Percentiles rank a stretch among this genome's conserved stretches.
phyloP scores from a whole-genome alignment of 2,797 vertebrate species.

The Sebastiscus tertius region DNA sequence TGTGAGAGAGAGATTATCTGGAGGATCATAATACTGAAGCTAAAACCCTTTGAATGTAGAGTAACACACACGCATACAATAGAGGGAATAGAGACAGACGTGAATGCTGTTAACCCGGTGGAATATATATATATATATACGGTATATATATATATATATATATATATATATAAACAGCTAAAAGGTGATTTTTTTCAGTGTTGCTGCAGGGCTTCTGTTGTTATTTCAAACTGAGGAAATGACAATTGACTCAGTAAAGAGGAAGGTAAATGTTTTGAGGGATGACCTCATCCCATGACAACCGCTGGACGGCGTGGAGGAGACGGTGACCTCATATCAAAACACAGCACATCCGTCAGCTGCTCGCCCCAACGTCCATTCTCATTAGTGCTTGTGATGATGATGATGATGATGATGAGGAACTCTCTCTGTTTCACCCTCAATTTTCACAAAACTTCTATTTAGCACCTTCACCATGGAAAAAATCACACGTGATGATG shows the following conservation, averaged over 20 bases:
- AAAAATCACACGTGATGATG: no score
- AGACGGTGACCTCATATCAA: slow-evolving; percentile 36
- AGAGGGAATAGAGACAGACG: no score
- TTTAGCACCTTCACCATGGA: rapidly evolving
- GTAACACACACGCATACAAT: slow-evolving; percentile 1
- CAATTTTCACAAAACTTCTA: no score
- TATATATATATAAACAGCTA: not conserved
- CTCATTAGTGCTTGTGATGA: not conserved
- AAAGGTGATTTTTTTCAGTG: no score
- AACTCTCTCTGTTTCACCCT: no score
- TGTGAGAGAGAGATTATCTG: slow-evolving; percentile 43
- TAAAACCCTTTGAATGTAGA: slow-evolving; percentile 47
- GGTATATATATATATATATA: not conserved
- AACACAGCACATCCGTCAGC: slow-evolving; percentile 8
- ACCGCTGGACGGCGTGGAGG: not conserved
- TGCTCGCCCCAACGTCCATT: not conserved
- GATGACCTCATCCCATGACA: not conserved
- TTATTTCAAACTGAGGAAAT: not conserved
- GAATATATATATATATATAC: not conserved
- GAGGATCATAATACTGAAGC: slow-evolving; percentile 30
- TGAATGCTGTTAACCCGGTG: not conserved
- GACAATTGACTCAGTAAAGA: not conserved
- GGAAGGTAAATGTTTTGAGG: slow-evolving; percentile 43
- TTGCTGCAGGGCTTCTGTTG: no score
- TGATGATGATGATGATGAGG: no score